Evolutionary conservation across 2,113 vertebrate species (phyloP).

Genomic region (Smithornis capensis): DNA sequence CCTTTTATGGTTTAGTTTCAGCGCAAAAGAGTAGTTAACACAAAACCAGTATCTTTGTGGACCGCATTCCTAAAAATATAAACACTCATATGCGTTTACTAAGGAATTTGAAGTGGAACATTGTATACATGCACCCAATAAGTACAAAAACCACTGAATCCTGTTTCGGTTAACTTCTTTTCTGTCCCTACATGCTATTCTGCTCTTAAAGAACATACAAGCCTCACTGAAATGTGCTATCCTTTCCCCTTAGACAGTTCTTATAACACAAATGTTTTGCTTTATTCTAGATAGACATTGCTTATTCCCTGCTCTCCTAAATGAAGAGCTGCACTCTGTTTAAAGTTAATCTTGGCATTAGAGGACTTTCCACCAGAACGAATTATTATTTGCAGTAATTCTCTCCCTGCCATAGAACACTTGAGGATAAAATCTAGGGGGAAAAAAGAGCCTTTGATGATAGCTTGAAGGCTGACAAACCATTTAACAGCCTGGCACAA

Average conservation of each 20-base stretch:
- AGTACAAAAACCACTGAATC: too few relatives aligned
- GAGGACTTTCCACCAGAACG: neutral
- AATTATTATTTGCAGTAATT: neutral
- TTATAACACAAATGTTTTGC: neutral
- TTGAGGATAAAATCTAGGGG: neutral
- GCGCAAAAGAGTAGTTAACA: neutral
- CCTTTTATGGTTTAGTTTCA: neutral
- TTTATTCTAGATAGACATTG: neutral
- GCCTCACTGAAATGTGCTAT: neutral
- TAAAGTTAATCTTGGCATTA: neutral
- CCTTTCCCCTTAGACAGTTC: neutral
- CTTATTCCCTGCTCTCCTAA: neutral
- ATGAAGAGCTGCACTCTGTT: rapidly evolving
- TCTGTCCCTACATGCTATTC: neutral
- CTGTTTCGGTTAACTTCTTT: too few relatives aligned
- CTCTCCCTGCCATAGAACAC: neutral
- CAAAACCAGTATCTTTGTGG: neutral
- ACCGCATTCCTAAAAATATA: neutral
- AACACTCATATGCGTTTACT: neutral
- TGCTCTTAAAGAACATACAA: neutral
- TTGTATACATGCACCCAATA: neutral
- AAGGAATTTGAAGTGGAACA: neutral
- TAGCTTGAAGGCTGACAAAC: neutral
- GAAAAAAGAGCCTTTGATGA: neutral
- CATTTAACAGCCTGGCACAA: neutral